Evolutionary conservation across 2,888 invertebrate species (phyloP), one percentile per base, ranked within the genome.

Genomic region (Antitype chi): DNA sequence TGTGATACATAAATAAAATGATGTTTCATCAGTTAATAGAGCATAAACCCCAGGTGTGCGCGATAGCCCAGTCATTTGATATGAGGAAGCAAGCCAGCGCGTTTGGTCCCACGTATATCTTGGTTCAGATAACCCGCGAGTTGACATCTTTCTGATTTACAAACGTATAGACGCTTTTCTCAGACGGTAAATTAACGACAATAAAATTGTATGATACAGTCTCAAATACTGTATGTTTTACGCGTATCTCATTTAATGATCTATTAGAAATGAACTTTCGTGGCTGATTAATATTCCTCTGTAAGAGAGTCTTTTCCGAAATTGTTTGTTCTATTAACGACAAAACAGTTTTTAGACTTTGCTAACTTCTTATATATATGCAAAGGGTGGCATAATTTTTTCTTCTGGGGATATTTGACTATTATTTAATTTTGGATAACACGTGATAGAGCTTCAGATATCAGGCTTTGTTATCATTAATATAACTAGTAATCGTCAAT

Each of bases 61-160:
- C 55, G 74, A 78, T 77, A 80, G 64, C 66, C 28, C 23, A 77
- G 82, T 76, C 79, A 84, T 85, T 77, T 84, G 87, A 90, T 82
- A 85, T 60, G 78, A 86, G 82, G 80, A 80, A 86, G 87, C 77
- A 85, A 86, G 85, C 82, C 66, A 76, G 75, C 68, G 59, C 67
- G 75, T 78, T 76, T 78, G 86, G 79, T 90, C 90, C 86, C 90
- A 90, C 90, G 89, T 90, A 89, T 89, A 90, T 91, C 89, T 90
- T 82, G 66, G 81, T 86, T 81, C 84, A 85, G 90, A 91, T 92
- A 90, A 91, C 89, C 87, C 82, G 72, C 76, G 63, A 81, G 80
- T 81, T 85, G 83, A 89, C 85, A 86, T 87, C 85, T 70, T 80
- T 82, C 85, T 89, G 88, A 90, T 89, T 90, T 87, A 88, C 85